A percentile compares a stretch with the other conserved stretches of the same genome.
phyloP scores from a whole-genome alignment of 2,113 vertebrate species.

The Corythaeola cristata region DNA sequence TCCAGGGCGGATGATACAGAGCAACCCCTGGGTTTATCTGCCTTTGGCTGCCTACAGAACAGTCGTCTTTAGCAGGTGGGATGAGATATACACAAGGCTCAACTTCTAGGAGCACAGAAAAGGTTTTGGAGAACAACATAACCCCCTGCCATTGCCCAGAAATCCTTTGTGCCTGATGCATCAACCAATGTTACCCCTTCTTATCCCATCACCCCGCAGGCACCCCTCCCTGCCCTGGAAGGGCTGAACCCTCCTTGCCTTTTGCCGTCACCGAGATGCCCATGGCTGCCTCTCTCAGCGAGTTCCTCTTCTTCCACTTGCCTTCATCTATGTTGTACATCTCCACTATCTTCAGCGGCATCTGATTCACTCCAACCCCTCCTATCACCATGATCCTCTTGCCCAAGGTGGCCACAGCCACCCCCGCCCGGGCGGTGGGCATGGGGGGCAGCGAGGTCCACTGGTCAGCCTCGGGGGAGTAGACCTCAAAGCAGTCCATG shows the following conservation, averaged over 20 bases:
- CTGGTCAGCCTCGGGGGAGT: constrained; percentile 89
- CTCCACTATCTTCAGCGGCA: constrained; percentile 91
- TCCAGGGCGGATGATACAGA: neutral
- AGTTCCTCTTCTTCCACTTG: constrained; percentile 92
- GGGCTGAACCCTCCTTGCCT: constrained; percentile 76
- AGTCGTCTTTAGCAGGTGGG: neutral
- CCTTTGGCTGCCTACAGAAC: neutral
- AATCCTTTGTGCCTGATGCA: neutral
- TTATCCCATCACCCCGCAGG: neutral
- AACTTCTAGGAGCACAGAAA: neutral
- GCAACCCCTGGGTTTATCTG: neutral
- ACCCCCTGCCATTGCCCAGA: neutral
- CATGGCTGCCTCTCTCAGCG: constrained; percentile 91
- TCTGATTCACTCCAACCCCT: constrained; percentile 88
- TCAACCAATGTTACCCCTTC: neutral
- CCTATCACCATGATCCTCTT: constrained; percentile 95
- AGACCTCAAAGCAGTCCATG: constrained; percentile 86
- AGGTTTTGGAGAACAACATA: neutral
- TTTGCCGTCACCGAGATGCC: constrained; percentile 90
- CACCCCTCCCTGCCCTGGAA: neutral
- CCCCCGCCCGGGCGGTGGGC: constrained; percentile 90
- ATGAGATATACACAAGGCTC: neutral
- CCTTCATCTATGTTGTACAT: constrained; percentile 93
- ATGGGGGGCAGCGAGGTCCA: constrained; percentile 88
- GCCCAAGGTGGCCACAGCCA: constrained; percentile 86